Base-by-base conservation (phyloP, 2,888 invertebrate genomes). In the Poecilobothrus nobilitatus region DNA sequence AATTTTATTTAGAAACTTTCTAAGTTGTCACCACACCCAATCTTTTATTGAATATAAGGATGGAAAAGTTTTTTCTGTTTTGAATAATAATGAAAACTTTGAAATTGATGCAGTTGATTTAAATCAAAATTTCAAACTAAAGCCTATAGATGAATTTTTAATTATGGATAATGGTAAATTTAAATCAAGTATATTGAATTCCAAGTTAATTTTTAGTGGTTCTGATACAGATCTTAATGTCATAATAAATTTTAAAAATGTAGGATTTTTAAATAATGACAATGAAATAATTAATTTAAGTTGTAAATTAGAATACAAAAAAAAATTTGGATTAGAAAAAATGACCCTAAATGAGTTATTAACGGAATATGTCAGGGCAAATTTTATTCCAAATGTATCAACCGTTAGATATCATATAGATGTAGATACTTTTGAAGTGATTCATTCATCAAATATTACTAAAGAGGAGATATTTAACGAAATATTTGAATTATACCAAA, bases 61-160 rank as follows among this genome's bases (percentile, higher is more conserved):
- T 18, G 53, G 18, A 18, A 18, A 15, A 53, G 9, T 1, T 18
- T 18, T 53, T 18, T 4, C 18, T 12, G n/a, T 3, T n/a, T 53
- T 15, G 15, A 53, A 1, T 53, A 53, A 1, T 53, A 6, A 53
- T 18, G 15, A 9, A 53, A 71, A 69, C 2, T 68, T 68, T 0
- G 74, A 73, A 68, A 75, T 77, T 44, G 74, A 76, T 1, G 73
- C 76, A 0, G 75, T 78, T 22, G 74, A 78, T 63, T 80, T 78
- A n/a, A 77, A 76, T 53, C 76, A 75, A 8, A 53, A 18, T 12
- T 53, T 15, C n/a, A 53, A 53, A 53, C 53, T 18, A 18, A 15
- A 53, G 3, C 18, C 53, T 53, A 53, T 53, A 53, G 53, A 53
- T 6, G 15, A 18, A 15, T 53, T 18, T 53, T 53, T 53, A 53